These are phyloP conservation scores for Drosophila leonis DNA, from an alignment of 2,888 invertebrate genomes.

Conservation along the genomic window DNA sequence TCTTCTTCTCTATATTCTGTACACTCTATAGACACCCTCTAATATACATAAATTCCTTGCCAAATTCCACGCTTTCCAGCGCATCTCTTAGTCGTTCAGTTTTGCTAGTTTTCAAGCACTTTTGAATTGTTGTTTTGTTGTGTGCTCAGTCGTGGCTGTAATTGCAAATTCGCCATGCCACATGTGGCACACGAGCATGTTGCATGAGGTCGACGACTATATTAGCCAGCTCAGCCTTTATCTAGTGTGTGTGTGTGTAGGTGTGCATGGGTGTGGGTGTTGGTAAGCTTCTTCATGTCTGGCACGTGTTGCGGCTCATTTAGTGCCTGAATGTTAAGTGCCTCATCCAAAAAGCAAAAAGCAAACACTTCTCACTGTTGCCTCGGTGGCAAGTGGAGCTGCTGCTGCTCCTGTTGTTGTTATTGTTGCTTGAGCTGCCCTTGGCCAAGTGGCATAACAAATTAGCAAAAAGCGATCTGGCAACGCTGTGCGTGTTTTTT, in stretches of 20 bases:
- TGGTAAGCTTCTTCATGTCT: slow-evolving; percentile 48
- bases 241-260: background rate
- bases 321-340: slow-evolving; percentile 58
- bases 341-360: slow-evolving; percentile 25
- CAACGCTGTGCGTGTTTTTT: slow-evolving; percentile 15
- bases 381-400: slow-evolving; percentile 26
- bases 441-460: slow-evolving; percentile 44
- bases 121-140: slow-evolving; percentile 18
- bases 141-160: slow-evolving; percentile 39
- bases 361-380: slow-evolving; percentile 29
- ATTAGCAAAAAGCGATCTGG: background rate
- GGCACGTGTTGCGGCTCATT: slow-evolving; percentile 62
- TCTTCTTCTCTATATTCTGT: background rate
- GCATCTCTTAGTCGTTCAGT: slow-evolving; percentile 3
- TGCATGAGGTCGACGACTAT: slow-evolving; percentile 73
- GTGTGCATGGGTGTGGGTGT: slow-evolving; percentile 1
- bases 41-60: background rate
- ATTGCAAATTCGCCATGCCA: slow-evolving; percentile 48
- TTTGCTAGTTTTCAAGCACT: background rate
- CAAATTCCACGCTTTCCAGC: background rate
- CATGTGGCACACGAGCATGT: slow-evolving; percentile 36
- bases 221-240: slow-evolving; percentile 46
- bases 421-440: slow-evolving; percentile 17
- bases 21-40: background rate
- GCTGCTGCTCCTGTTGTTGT: slow-evolving; percentile 7